Conservation (phyloP, 2,797 vertebrate species). For the Neoniphon sammara region DNA sequence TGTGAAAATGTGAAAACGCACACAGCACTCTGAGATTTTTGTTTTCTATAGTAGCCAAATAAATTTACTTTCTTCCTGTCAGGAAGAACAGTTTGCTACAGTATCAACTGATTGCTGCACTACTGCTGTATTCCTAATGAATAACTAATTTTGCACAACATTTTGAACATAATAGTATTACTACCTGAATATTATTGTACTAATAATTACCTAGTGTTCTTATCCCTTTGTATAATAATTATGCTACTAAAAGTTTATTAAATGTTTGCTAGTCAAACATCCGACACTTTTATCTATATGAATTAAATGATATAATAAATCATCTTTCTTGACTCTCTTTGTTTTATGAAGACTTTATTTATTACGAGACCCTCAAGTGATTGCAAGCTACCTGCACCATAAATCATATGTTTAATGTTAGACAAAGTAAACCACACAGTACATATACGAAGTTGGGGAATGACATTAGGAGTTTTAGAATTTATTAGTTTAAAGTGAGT, state of each 20-base stretch:
- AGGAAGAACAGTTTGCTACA: slow-evolving; percentile 32
- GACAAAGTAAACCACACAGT: no score
- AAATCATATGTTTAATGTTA: no score
- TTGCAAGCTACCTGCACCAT: background rate
- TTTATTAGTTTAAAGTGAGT: no score
- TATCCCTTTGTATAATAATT: slow-evolving; percentile 53
- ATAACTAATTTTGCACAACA: slow-evolving; percentile 54
- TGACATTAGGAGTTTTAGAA: no score
- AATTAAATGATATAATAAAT: slow-evolving; percentile 60
- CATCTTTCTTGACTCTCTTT: slow-evolving; percentile 19
- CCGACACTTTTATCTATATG: slow-evolving; percentile 37
- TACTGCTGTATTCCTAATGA: slow-evolving; percentile 26
- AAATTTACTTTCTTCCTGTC: background rate
- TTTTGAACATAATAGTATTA: slow-evolving; percentile 27
- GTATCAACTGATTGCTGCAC: slow-evolving; percentile 50
- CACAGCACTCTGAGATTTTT: background rate
- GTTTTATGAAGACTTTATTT: background rate
- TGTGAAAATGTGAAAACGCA: slow-evolving; percentile 48
- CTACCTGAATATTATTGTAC: slow-evolving; percentile 36
- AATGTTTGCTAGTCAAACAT: slow-evolving; percentile 58
- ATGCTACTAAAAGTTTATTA: slow-evolving; percentile 35
- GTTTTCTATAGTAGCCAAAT: slow-evolving; percentile 22
- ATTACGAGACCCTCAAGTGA: slow-evolving; percentile 12
- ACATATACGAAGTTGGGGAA: no score
- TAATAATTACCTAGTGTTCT: slow-evolving; percentile 45